These are phyloP conservation scores for Dunckerocampus dactyliophorus DNA, from an alignment of 2,113 vertebrate genomes.

Conservation along the genomic window DNA sequence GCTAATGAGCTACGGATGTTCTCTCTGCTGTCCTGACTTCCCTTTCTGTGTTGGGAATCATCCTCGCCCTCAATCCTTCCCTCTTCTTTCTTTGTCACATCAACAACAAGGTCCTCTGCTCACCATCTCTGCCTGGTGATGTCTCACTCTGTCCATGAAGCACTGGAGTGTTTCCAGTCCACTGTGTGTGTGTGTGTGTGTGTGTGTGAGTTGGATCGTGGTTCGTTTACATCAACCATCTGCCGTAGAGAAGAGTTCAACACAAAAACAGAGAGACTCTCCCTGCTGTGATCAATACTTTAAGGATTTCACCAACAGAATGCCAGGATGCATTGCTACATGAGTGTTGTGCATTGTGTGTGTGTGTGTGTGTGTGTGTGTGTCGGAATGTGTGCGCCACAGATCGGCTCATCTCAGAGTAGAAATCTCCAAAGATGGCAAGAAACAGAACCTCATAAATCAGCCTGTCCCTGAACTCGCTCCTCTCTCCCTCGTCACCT, in stretches of 20 bases:
- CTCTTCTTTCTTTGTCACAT: neutral
- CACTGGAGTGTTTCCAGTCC: slow-evolving; percentile 31
- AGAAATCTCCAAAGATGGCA: slow-evolving; percentile 50
- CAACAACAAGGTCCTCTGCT: slow-evolving; percentile 2
- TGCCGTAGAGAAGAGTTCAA: slow-evolving; percentile 37
- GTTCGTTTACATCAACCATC: slow-evolving; percentile 63
- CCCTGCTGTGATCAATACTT: slow-evolving; percentile 39
- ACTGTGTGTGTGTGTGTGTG: neutral
- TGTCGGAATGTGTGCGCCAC: slow-evolving; percentile 25
- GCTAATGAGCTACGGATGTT: slow-evolving; percentile 41
- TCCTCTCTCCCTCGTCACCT: slow-evolving; percentile 35
- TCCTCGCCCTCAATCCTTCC: neutral
- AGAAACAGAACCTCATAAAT: slow-evolving; percentile 69
- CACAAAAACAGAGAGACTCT: slow-evolving; percentile 33
- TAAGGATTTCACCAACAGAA: slow-evolving; percentile 40
- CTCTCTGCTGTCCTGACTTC: slow-evolving; percentile 20
- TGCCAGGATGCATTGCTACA: slow-evolving; percentile 22
- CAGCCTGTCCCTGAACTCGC: slow-evolving; percentile 57
- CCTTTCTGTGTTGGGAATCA: slow-evolving; percentile 11
- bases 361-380: slow-evolving; percentile 8
- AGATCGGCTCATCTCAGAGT: slow-evolving; percentile 39
- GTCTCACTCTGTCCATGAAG: slow-evolving; percentile 27
- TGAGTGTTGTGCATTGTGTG: slow-evolving; percentile 33
- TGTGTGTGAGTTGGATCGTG: slow-evolving; percentile 43
- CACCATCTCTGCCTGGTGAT: slow-evolving; percentile 2